Percentiles rank a stretch among this genome's conserved stretches.
Conservation (phyloP, 2,113 vertebrate genomes). For the Bubo blakistoni region DNA sequence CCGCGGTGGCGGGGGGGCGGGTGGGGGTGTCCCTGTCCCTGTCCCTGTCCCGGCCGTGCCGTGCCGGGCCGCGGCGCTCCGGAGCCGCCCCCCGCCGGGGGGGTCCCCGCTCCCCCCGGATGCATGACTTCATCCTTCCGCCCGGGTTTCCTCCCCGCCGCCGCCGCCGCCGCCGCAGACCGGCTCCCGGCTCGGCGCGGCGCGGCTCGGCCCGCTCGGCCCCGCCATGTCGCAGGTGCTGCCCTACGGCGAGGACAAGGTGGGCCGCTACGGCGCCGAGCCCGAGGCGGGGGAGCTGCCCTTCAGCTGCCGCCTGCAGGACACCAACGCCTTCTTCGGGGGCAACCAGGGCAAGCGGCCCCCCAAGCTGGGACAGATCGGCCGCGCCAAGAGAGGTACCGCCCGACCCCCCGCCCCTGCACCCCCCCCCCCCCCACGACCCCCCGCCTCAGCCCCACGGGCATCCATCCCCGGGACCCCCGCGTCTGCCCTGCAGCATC, state of each 20-base stretch:
- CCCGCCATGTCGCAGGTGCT: slow-evolving; percentile 91
- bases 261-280: slow-evolving; percentile 92
- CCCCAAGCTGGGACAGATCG: slow-evolving; percentile 96
- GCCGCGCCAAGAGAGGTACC: slow-evolving; percentile 94
- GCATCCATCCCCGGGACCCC: neutral
- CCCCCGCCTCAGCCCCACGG: neutral
- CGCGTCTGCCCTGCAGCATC: neutral
- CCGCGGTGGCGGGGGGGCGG: too few species aligned
- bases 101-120: slow-evolving; percentile 78
- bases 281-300: slow-evolving; percentile 92
- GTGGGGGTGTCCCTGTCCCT: neutral
- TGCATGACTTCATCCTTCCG: slow-evolving; percentile 96
- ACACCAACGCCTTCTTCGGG: slow-evolving; percentile 92
- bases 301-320: slow-evolving; percentile 98
- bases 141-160: slow-evolving; percentile 93
- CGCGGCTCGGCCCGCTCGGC: slow-evolving; percentile 22
- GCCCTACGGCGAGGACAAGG: slow-evolving; percentile 96
- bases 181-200: slow-evolving; percentile 50
- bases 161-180: slow-evolving; percentile 80
- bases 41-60: neutral
- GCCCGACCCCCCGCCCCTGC: neutral
- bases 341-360: slow-evolving; percentile 94
- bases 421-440: neutral
- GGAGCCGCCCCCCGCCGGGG: slow-evolving; percentile 81
- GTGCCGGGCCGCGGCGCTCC: slow-evolving; percentile 83